A percentile compares a stretch with the other conserved stretches of the same genome.
These are phyloP conservation scores for Lepus timidus DNA, from an alignment of 2,113 vertebrate species.

Conservation along the genomic window DNA sequence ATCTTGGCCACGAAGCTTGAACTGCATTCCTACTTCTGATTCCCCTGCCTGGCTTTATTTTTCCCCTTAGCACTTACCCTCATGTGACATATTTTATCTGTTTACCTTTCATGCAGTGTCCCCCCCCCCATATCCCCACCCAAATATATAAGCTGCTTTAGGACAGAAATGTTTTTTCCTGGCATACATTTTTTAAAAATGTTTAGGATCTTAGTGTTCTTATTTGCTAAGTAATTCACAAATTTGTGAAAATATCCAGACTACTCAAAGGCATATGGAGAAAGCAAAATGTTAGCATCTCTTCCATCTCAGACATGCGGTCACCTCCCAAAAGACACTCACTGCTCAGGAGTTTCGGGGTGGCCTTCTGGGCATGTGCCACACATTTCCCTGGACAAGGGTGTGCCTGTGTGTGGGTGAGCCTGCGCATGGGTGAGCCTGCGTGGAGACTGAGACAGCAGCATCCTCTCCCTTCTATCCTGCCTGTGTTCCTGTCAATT, in stretches of 20 bases:
- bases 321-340: not conserved
- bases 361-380: not conserved
- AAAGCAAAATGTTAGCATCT: not conserved
- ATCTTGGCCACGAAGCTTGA: not conserved
- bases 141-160: not conserved
- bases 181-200: not conserved
- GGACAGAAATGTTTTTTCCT: not conserved
- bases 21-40: not conserved
- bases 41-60: not conserved
- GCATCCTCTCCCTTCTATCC: not conserved
- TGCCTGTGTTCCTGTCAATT: not conserved
- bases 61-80: not conserved
- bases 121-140: no score
- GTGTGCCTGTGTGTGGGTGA: not conserved
- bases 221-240: slow-evolving; percentile 4
- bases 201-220: not conserved
- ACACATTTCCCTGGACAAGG: not conserved
- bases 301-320: not conserved
- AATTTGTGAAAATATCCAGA: not conserved
- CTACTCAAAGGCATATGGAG: not conserved
- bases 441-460: not conserved
- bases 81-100: not conserved
- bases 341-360: not conserved
- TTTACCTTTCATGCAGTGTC: not conserved
- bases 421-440: no score